Evolutionary conservation across 2,888 invertebrate genomes (phyloP).

Genomic region (Drosophila nr. perissopoda): DNA sequence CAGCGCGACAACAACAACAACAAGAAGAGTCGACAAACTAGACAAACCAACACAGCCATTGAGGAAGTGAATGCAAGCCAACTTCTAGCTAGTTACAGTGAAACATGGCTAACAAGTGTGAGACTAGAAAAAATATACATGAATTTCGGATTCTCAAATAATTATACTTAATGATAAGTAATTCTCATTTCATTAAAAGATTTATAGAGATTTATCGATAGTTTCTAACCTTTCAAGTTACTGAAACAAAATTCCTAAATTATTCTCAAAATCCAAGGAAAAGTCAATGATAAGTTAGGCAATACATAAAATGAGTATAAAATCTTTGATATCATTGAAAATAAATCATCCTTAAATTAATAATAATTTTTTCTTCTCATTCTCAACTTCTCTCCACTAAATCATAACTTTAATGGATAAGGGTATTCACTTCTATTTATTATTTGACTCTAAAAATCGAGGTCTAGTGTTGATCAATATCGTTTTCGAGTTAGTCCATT

Average conservation of each 20-base stretch:
- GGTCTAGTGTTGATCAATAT: neutral
- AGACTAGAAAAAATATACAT: neutral
- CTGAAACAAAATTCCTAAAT: too few relatives aligned
- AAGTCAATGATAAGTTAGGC: too few relatives aligned
- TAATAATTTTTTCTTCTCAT: too few relatives aligned
- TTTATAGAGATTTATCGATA: neutral
- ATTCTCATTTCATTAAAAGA: neutral
- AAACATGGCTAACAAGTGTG: neutral
- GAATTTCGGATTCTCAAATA: neutral
- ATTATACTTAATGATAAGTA: neutral
- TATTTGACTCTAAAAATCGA: neutral
- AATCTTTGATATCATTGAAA: neutral
- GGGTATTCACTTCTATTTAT: neutral
- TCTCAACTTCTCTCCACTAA: neutral
- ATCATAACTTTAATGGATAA: neutral
- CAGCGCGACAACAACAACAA: constrained; percentile 28
- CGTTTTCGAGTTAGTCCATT: neutral
- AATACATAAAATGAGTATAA: neutral
- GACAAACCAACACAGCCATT: constrained; percentile 58
- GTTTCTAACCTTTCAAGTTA: neutral
- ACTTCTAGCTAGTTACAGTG: constrained; percentile 41
- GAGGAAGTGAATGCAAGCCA: constrained; percentile 58
- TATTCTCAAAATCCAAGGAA: too few relatives aligned
- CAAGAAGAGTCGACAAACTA: constrained; percentile 47
- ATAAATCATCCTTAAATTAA: too few relatives aligned